Conservation (phyloP, 2,797 vertebrate species). For the Siniperca undulata region DNA sequence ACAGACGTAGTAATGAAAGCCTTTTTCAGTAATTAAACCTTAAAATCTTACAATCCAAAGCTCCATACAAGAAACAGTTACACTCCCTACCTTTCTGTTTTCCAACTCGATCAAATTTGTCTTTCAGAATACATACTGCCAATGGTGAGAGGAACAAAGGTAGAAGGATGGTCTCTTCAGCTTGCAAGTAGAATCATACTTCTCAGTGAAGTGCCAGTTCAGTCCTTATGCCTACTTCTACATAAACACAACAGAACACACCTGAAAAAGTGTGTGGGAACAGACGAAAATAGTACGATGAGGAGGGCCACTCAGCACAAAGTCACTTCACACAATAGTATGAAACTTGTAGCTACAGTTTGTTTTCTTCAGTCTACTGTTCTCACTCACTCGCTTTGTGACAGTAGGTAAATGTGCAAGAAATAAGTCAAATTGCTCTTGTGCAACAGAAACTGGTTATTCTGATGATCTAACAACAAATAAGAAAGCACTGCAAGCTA, state of each 20-base stretch:
- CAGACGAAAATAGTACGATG: no score
- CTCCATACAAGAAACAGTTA: constrained; percentile 34
- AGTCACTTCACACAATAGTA: no score
- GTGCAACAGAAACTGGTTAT: no score
- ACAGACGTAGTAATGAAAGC: constrained; percentile 27
- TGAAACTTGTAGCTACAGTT: no score
- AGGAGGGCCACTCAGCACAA: no score
- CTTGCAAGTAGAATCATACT: constrained; percentile 22
- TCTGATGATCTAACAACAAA: no score
- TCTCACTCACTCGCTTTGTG: no score
- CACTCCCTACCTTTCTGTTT: constrained; percentile 33
- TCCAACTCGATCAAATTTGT: constrained; percentile 11
- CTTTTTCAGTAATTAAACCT: constrained; percentile 42
- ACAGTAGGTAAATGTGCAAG: no score
- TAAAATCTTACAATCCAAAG: not conserved
- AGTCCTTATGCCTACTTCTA: not conserved
- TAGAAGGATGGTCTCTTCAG: constrained; percentile 26
- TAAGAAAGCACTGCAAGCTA: no score
- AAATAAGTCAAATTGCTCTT: no score
- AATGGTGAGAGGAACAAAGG: constrained; percentile 20
- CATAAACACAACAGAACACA: not conserved
- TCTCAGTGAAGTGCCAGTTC: constrained; percentile 15
- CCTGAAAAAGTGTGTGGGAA: not conserved
- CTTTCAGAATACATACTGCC: constrained; percentile 27
- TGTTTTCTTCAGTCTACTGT: no score